Base-by-base conservation (phyloP, 2,888 invertebrate species). In the Rhogogaster chlorosoma region DNA sequence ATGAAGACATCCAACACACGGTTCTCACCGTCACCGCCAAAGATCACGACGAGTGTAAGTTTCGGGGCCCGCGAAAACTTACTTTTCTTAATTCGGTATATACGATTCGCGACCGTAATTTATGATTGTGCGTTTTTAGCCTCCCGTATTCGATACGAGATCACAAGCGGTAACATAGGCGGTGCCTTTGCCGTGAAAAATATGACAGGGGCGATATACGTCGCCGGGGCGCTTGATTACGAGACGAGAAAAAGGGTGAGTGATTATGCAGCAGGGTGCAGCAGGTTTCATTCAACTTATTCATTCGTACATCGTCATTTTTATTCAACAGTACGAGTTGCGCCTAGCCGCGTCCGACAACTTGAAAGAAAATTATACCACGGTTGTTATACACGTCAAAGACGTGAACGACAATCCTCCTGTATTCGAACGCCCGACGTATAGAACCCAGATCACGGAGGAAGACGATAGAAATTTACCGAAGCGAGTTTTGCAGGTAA, bases 321-420 rank as follows among this genome's bases (percentile, higher is more conserved):
- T 89, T 91, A 89, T 45, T 45, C 12, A 15, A 15, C 95, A 98
- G 98, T 98, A 98, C 94, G 98, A 99, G 95, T 95, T 98, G 93
- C 97, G 98, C 93, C 95, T 98, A 94, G 98, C 99, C 86, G 98
- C 98, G 84, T 98, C 99, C 87, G 98, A 98, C 95, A 99, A 99
- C 95, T 95, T 98, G 93, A 98, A 98, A 95, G 99, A 99, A 94
- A 99, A 99, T 95, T 98, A 98, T 95, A 99, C 99, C 70, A 98
- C 98, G 64, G 99, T 99, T 89, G 98, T 99, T 92, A 99, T 99
- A 92, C 98, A 98, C 94, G 98, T 99, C 91, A 99, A 98, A 94
- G 99, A 99, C 94, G 98, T 99, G 89, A 99, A 99, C 94, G 99
- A 99, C 95, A 99, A 99, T 95, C 98, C 99, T 71, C 99, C 99